Conservation (phyloP, 1,140 invertebrate genomes). For the Drosophila pachea region DNA sequence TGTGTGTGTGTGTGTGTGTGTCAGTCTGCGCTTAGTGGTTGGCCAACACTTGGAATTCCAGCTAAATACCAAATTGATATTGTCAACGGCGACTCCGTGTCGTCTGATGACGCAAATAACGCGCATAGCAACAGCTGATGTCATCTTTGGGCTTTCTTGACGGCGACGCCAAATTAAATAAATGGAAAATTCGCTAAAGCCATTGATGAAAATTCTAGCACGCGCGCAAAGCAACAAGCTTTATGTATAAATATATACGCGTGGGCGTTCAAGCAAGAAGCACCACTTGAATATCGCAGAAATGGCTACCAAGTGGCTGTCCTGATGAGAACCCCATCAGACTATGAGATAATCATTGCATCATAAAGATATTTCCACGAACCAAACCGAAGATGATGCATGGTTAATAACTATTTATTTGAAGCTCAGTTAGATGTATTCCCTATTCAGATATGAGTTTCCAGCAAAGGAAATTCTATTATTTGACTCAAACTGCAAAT, state of each 20-base stretch:
- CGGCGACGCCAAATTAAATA: slow-evolving; percentile 60
- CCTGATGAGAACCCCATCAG: neutral
- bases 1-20: slow-evolving; percentile 5
- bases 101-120: slow-evolving; percentile 50
- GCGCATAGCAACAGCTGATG: slow-evolving; percentile 59
- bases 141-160: slow-evolving; percentile 52
- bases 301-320: slow-evolving; percentile 17
- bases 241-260: slow-evolving; percentile 14
- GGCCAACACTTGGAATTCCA: slow-evolving; percentile 14
- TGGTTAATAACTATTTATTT: too few relatives aligned
- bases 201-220: slow-evolving; percentile 71
- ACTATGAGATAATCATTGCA: slow-evolving; percentile 22
- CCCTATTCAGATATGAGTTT: too few relatives aligned
- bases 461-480: too few relatives aligned
- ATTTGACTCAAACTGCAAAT: too few relatives aligned
- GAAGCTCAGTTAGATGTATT: too few relatives aligned
- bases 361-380: neutral
- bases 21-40: slow-evolving; percentile 5
- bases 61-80: slow-evolving; percentile 28
- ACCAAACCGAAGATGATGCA: neutral
- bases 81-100: slow-evolving; percentile 19
- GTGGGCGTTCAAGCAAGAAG: slow-evolving; percentile 33
- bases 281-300: slow-evolving; percentile 45
- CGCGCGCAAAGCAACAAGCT: slow-evolving; percentile 37
- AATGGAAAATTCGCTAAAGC: slow-evolving; percentile 67